Percentiles rank a stretch among this genome's conserved stretches.
phyloP scores from a whole-genome alignment of 2,888 invertebrate genomes.

The Trisateles emortualis region DNA sequence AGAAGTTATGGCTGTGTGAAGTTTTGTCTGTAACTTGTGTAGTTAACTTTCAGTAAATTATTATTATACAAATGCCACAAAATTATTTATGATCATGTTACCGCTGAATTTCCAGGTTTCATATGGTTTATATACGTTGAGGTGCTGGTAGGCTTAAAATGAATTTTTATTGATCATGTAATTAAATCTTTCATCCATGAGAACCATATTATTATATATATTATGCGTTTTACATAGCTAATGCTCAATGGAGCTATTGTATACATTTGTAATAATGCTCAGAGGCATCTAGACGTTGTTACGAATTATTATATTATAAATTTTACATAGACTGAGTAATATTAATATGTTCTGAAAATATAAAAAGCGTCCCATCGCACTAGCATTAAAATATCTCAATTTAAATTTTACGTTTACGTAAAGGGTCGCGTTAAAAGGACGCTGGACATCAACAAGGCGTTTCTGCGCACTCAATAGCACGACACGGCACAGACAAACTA shows the following conservation, averaged over 20 bases:
- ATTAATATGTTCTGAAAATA: conserved; percentile 70
- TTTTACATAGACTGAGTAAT: conserved; percentile 79
- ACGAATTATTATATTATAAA: conserved; percentile 65
- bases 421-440: conserved; percentile 4
- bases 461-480: too few species aligned
- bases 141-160: conserved; percentile 76
- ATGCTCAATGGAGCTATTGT: conserved; percentile 52
- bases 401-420: conserved; percentile 29
- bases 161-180: conserved; percentile 47
- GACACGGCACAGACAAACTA: too few species aligned
- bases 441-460: too few species aligned
- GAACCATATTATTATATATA: conserved; percentile 32
- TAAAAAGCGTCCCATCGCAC: conserved; percentile 51
- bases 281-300: conserved; percentile 60
- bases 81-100: conserved; percentile 30
- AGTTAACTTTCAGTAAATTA: conserved; percentile 57
- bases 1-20: conserved; percentile 84
- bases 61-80: conserved; percentile 35
- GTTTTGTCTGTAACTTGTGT: conserved; percentile 78
- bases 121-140: conserved; percentile 59
- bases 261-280: conserved; percentile 54
- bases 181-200: conserved; percentile 34
- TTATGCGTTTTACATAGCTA: conserved; percentile 51
- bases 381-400: conserved; percentile 41
- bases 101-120: conserved; percentile 31